A percentile compares a stretch with the other conserved stretches of the same genome.
Conservation (phyloP, 2,797 vertebrate genomes). For the Phrynocephalus forsythii region DNA sequence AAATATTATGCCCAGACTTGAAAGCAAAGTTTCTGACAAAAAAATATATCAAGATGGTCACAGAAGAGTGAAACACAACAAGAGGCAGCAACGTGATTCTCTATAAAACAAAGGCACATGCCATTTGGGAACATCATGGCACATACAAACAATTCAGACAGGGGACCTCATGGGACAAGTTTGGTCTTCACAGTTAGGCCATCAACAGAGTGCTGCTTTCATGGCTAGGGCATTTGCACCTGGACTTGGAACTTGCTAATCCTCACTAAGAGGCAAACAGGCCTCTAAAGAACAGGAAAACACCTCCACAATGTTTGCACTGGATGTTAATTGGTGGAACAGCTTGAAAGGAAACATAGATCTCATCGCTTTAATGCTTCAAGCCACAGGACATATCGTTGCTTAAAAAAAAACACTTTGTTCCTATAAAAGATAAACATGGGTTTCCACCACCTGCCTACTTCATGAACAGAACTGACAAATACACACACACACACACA, state of each 20-base stretch:
- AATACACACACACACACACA: no score
- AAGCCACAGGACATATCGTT: constrained; percentile 72
- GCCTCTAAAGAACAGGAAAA: neutral
- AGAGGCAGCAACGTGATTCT: neutral
- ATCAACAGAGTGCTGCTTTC: neutral
- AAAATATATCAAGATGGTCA: neutral
- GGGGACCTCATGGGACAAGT: neutral
- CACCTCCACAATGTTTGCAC: constrained; percentile 36
- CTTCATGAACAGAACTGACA: constrained; percentile 45
- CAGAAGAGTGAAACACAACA: neutral
- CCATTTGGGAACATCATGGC: neutral
- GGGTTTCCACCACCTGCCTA: constrained; percentile 30
- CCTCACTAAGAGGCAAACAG: neutral
- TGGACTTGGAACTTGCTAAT: neutral
- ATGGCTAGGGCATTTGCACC: no score
- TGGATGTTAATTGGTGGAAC: constrained; percentile 33
- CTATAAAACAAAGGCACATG: neutral
- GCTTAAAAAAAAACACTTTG: constrained; percentile 68
- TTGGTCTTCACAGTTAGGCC: neutral
- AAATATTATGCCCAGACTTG: neutral
- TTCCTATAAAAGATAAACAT: constrained; percentile 63
- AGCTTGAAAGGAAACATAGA: constrained; percentile 53
- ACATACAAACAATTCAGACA: neutral
- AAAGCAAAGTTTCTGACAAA: constrained; percentile 2
- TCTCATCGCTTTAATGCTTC: constrained; percentile 54